Base-by-base conservation (phyloP, 2,113 vertebrate species). In the Thalassarche chlororhynchos region DNA sequence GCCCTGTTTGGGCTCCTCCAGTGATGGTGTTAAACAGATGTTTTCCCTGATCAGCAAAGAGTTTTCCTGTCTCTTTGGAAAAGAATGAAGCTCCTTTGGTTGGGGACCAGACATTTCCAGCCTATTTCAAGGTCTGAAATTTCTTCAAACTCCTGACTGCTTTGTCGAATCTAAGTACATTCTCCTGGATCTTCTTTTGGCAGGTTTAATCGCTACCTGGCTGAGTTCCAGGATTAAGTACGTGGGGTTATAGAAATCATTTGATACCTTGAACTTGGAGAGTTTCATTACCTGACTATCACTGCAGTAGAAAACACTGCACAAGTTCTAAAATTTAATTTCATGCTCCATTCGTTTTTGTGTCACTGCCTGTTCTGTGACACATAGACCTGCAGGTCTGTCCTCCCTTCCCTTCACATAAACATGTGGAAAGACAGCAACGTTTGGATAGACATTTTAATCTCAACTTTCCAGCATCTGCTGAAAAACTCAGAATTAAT, bases 291-390 rank as follows among this genome's bases (percentile, higher is more conserved):
- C 75, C 75, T 88, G 89, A 51, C 82, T 87, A 91, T 96, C 64
- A 80, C 14, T 72, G 36, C 4, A 5, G 84, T 44, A 91, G 57
- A 69, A 90, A 93, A 57, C 91, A 58, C 38, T 79, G 69, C 31
- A 86, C 60, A 88, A 93, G 40, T 90, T 88, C 90, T 92, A 90
- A 95, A 95, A 92, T 91, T 90, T 95, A 88, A 95, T 96, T 97
- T 94, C 77, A 92, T 93, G 96, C 68, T 74, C 92, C 95, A 95
- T 96, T 91, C 6, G 18, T 95, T 96, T 98, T 97, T 79, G 90
- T 83, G 95, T 68, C 54, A 42, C 20, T 47, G 36, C 76, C 87
- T 96, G 70, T 87, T 87, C 60, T 62, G 38, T 86, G 87, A 72
- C 78, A 92, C n/a, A n/a, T 87, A 84, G 82, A 60, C 52, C 62